These are phyloP conservation scores for Drosophila bocqueti DNA, from an alignment of 1,140 invertebrate genomes.

Conservation along the genomic window DNA sequence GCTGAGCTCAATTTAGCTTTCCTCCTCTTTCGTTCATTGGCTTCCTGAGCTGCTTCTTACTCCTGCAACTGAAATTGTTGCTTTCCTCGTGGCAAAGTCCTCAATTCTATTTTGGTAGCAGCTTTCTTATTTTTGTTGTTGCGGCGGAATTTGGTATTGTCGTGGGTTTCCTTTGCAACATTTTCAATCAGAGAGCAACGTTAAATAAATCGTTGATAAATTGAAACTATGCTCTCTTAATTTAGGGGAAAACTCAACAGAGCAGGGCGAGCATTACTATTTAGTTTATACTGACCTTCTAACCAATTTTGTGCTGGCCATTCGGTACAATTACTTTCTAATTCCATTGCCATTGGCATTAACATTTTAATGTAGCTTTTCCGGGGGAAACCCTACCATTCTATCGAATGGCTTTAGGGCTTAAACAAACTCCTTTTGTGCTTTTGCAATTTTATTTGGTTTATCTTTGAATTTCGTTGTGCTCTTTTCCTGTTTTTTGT, in stretches of 20 bases:
- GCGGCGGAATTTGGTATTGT: constrained; percentile 12
- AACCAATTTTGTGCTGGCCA: constrained; percentile 23
- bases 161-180: constrained; percentile 18
- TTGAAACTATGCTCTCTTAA: constrained; percentile 5
- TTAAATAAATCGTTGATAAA: constrained; percentile 13
- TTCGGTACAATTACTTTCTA: constrained; percentile 23
- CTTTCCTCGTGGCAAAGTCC: constrained; percentile 34
- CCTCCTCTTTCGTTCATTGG: constrained; percentile 62
- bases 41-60: constrained; percentile 42
- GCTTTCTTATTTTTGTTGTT: constrained; percentile 24
- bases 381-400: not conserved
- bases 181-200: constrained; percentile 23
- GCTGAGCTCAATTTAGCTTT: constrained; percentile 7
- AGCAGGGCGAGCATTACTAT: not conserved
- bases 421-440: constrained; percentile 57
- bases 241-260: not conserved
- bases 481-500: not conserved
- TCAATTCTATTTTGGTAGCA: constrained; percentile 58
- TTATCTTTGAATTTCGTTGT: constrained; percentile 27
- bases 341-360: constrained; percentile 65
- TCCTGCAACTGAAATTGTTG: constrained; percentile 14
- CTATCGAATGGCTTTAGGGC: constrained; percentile 27
- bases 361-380: constrained; percentile 68
- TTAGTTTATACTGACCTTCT: constrained; percentile 13
- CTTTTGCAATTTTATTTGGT: constrained; percentile 69